These are phyloP conservation scores for Vulpes ferrilata DNA, from an alignment of 2,113 vertebrate genomes.

Conservation along the genomic window DNA sequence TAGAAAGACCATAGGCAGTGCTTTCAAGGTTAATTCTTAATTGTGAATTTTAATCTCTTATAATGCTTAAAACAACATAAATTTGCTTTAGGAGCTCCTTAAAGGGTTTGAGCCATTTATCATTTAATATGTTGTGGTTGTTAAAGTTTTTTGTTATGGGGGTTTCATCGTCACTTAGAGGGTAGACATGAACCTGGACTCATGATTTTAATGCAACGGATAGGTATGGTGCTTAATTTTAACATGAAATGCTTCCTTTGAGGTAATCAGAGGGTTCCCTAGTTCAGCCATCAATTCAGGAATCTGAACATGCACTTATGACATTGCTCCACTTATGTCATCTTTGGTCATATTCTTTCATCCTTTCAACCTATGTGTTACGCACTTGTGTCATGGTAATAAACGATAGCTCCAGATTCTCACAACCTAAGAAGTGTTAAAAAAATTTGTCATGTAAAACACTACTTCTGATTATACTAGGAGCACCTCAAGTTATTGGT, in stretches of 20 bases:
- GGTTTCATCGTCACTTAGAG: background rate
- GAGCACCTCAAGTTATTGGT: constrained; percentile 72
- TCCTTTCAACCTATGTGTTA: background rate
- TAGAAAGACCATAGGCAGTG: background rate
- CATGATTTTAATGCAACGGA: background rate
- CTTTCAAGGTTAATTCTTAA: constrained; percentile 50
- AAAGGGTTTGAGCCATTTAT: background rate
- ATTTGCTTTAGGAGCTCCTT: background rate
- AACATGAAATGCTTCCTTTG: background rate
- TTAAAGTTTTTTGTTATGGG: background rate
- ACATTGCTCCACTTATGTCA: background rate
- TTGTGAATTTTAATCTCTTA: constrained; percentile 27
- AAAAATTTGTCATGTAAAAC: constrained; percentile 71
- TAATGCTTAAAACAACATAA: background rate
- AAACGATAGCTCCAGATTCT: constrained; percentile 46
- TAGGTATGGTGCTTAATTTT: background rate
- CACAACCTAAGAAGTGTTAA: constrained; percentile 62
- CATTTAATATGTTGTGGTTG: background rate
- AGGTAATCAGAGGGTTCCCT: background rate
- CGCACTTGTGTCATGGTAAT: constrained; percentile 14
- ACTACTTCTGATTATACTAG: constrained; percentile 72
- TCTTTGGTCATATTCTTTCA: background rate
- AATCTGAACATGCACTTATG: background rate
- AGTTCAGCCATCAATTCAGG: background rate
- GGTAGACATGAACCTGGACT: background rate